Evolutionary conservation across 2,888 invertebrate genomes (phyloP), one percentile per base, ranked within the genome.

Genomic region (Drosophila algonquin): DNA sequence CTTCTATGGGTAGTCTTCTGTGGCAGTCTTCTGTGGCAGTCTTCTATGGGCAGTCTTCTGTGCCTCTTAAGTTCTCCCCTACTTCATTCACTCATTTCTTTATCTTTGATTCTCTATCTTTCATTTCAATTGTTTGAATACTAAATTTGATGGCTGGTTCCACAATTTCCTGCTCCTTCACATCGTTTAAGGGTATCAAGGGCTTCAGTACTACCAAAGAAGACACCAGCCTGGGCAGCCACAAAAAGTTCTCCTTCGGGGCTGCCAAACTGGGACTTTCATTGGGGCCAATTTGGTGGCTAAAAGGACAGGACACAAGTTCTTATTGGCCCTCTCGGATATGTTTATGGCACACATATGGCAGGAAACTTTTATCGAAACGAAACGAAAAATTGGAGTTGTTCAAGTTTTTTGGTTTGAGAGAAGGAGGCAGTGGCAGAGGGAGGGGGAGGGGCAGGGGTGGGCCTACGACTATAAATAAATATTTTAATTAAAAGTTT

Each of bases 281-380:
- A 50, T 70, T 70, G 54, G 60, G 54, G 74, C 69, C 71, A 71
- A 73, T 80, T 76, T 65, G 77, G 77, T 70, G 67, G 52, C 68
- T 54, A 35, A 50, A 50, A 72, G 72, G 27, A 27, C 27, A 72
- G 72, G 27, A 27, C 27, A 72, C 71, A 64, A 74, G 71, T 72
- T 72, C 65, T 58, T 72, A 57, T 72, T 72, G 65, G 57, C 57
- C 32, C 45, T 65, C 57, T 65, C 57, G 63, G 44, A n/a, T 44
- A 46, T 56, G 56, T 40, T 55, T 48, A 21, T 53, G 56, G 21
- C 50, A 24, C 6, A 24, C 48, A n/a, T 32, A 18, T 14, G 10
- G 21, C 35, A 68, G 44, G 24, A 27, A 69, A 45, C 24, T 67
- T 67, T 45, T 27, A 2, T 30, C 59, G 12, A n/a, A 55, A 67